phyloP scores from a whole-genome alignment of 2,888 invertebrate species.

The Apamea anceps region DNA sequence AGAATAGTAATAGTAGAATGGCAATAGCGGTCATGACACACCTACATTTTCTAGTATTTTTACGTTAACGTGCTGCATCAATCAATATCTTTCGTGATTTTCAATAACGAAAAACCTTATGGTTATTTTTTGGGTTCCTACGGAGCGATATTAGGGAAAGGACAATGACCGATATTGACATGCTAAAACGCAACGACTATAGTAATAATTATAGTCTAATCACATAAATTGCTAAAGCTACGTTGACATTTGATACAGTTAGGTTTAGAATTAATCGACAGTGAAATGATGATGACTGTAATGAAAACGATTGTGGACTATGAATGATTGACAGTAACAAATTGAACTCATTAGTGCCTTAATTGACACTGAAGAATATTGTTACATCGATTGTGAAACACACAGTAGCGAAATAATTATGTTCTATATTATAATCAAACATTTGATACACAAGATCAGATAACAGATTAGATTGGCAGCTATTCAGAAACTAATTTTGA shows the following conservation, averaged over 20 bases:
- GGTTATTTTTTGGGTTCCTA: neutral
- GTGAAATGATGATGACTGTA: conserved; percentile 1
- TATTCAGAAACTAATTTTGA: conserved; percentile 12
- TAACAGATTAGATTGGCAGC: conserved; percentile 7
- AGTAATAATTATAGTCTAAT: neutral
- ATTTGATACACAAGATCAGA: conserved; percentile 17
- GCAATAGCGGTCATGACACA: no score
- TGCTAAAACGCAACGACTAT: no score
- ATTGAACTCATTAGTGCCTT: conserved; percentile 8
- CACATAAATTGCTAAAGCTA: neutral
- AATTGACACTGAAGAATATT: neutral
- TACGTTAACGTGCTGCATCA: no score
- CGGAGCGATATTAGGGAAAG: neutral
- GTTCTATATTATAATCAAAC: conserved; percentile 13
- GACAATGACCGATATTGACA: neutral
- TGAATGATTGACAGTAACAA: conserved; percentile 13
- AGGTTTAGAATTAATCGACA: neutral
- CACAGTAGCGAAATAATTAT: conserved; percentile 23
- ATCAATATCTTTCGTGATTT: no score
- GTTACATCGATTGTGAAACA: conserved; percentile 20
- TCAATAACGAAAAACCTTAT: no score
- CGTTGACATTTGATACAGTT: neutral
- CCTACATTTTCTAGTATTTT: no score
- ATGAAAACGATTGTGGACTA: neutral
- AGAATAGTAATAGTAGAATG: neutral